phyloP scores from a whole-genome alignment of 2,888 invertebrate species.

The Aplocera efformata region DNA sequence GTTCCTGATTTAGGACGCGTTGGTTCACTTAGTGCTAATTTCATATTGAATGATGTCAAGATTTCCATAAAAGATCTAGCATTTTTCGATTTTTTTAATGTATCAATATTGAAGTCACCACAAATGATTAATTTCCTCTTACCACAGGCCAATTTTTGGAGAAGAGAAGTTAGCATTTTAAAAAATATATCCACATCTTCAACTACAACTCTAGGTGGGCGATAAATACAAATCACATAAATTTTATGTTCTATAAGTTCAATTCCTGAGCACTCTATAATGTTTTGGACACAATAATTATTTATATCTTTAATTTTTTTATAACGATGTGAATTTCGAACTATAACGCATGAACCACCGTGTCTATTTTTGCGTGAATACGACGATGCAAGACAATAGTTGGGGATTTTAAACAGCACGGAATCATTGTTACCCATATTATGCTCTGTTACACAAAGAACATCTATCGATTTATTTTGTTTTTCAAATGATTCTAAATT shows the following conservation, averaged over 20 bases:
- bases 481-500: slow-evolving; percentile 1
- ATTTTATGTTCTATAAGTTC: neutral
- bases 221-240: slow-evolving; percentile 2
- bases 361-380: slow-evolving; percentile 3
- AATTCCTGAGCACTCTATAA: slow-evolving; percentile 4
- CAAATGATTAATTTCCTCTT: slow-evolving; percentile 5
- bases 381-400: neutral
- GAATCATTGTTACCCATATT: slow-evolving; percentile 4
- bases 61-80: slow-evolving; percentile 3
- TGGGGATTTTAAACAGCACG: neutral
- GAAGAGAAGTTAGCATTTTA: neutral
- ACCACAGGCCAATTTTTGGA: neutral
- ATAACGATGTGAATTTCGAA: neutral
- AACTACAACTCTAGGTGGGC: slow-evolving; percentile 2
- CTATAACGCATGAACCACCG: slow-evolving; percentile 3
- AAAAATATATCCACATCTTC: neutral
- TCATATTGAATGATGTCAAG: slow-evolving; percentile 2
- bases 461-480: neutral
- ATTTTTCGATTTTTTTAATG: neutral
- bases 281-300: slow-evolving; percentile 1
- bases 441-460: slow-evolving; percentile 5
- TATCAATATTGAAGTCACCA: slow-evolving; percentile 9
- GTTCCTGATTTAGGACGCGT: slow-evolving; percentile 2
- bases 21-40: neutral
- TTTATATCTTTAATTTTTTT: neutral